Conservation (phyloP, 2,797 vertebrate species). For the Falco berigora region DNA sequence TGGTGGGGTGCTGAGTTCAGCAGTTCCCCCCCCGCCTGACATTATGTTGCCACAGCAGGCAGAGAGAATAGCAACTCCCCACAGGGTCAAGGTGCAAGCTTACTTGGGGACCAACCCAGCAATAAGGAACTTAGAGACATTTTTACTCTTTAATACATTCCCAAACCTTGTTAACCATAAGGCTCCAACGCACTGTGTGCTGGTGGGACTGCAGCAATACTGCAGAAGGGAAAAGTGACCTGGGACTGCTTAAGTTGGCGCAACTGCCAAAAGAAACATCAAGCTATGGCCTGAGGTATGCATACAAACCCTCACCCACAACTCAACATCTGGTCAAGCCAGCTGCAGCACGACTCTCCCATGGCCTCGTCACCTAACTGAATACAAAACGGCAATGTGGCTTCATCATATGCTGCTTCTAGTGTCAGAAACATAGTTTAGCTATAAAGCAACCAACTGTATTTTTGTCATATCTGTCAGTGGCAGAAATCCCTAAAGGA, state of each 20-base stretch:
- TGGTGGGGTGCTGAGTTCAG: neutral
- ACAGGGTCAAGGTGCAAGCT: rapidly evolving
- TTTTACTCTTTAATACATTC: neutral
- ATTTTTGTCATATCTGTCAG: neutral
- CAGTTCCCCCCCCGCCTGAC: neutral
- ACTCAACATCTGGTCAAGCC: neutral
- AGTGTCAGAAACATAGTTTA: neutral
- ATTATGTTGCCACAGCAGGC: neutral
- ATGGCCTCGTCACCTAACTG: neutral
- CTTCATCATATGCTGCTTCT: neutral
- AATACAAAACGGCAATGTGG: neutral
- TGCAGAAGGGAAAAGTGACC: neutral
- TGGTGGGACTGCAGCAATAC: neutral
- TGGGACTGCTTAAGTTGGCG: neutral
- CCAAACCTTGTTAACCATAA: neutral
- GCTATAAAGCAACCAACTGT: neutral
- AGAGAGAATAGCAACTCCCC: neutral
- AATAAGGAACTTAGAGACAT: neutral
- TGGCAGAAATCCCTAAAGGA: neutral
- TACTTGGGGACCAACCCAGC: rapidly evolving
- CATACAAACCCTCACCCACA: neutral
- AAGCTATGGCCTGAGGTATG: neutral
- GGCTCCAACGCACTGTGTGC: neutral
- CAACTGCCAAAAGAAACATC: neutral
- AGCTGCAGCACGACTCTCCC: neutral